Evolutionary conservation across 1,140 invertebrate species (phyloP).

Genomic region (Ganaspis sp.): DNA sequence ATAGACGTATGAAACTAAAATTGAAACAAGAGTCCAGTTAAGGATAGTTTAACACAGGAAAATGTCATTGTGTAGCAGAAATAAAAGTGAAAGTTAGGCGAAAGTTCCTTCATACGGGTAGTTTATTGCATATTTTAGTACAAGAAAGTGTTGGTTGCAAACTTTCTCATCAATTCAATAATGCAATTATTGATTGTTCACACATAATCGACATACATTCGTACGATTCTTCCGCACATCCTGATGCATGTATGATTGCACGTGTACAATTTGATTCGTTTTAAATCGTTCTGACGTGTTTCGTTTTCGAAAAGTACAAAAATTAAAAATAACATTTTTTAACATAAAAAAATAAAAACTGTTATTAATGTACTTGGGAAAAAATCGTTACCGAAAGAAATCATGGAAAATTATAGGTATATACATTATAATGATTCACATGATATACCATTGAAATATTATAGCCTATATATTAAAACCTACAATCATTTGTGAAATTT

Average conservation of each 20-base stretch:
- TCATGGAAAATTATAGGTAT: too few relatives aligned
- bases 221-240: neutral
- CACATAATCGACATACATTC: conserved; percentile 3
- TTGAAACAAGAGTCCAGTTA: neutral
- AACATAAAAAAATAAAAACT: too few relatives aligned
- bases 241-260: too few relatives aligned
- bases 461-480: neutral
- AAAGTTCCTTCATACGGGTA: conserved; percentile 5
- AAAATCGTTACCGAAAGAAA: too few relatives aligned
- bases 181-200: conserved; percentile 8
- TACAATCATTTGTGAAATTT: neutral
- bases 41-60: neutral
- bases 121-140: conserved; percentile 7
- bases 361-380: too few relatives aligned
- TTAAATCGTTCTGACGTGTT: too few relatives aligned
- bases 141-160: neutral
- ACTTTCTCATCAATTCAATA: conserved; percentile 6
- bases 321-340: too few relatives aligned
- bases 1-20: too few relatives aligned
- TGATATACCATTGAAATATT: neutral
- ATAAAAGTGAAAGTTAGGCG: neutral
- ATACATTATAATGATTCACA: too few relatives aligned
- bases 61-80: neutral
- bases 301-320: neutral
- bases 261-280: too few relatives aligned